Percentiles rank a stretch among this genome's conserved stretches.
Evolutionary conservation across 1,140 invertebrate species (phyloP).

Genomic region (Aphis craccivora): DNA sequence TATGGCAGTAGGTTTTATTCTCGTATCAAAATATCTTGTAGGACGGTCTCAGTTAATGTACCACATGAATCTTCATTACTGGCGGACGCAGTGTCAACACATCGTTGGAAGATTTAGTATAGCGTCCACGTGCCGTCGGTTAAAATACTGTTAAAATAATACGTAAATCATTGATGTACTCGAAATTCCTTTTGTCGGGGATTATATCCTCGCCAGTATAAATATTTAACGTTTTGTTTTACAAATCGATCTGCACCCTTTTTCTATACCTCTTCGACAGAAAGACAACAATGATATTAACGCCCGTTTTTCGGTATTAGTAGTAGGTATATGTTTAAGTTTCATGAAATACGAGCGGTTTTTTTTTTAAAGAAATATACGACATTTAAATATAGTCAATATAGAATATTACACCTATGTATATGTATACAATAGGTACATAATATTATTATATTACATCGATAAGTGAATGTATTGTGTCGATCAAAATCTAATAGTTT

Average conservation of each 20-base stretch:
- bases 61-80: constrained; percentile 57
- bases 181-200: constrained; percentile 11
- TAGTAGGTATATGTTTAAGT: neutral
- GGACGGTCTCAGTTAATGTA: constrained; percentile 49
- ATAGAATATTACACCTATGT: neutral
- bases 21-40: constrained; percentile 37
- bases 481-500: constrained; percentile 22
- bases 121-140: constrained; percentile 20
- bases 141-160: constrained; percentile 39
- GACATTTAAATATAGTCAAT: neutral
- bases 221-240: constrained; percentile 49
- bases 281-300: neutral
- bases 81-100: constrained; percentile 55
- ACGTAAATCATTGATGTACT: constrained; percentile 50
- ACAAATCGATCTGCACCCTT: constrained; percentile 34
- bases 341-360: neutral
- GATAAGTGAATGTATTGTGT: constrained; percentile 1
- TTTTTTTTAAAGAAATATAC: neutral
- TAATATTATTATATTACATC: neutral
- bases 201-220: neutral
- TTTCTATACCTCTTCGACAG: neutral
- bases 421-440: too few relatives aligned
- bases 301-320: neutral
- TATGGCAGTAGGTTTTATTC: constrained; percentile 40
- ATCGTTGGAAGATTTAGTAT: constrained; percentile 52